Conservation (phyloP, 2,113 vertebrate species). For the Ahaetulla prasina region DNA sequence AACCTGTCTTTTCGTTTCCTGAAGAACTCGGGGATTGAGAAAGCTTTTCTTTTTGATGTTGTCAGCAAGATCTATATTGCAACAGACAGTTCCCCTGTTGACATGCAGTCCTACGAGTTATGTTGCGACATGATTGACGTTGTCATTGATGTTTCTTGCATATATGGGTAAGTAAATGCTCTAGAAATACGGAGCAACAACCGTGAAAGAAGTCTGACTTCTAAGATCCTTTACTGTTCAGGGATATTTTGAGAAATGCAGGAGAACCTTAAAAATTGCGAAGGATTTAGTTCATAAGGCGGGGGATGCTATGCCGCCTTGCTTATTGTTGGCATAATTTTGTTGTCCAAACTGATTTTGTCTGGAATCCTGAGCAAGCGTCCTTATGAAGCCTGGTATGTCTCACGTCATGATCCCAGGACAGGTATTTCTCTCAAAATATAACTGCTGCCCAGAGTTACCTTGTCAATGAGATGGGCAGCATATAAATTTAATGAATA, state of each 20-base stretch:
- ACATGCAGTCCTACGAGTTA: slow-evolving; percentile 98
- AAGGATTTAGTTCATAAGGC: background rate
- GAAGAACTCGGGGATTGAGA: slow-evolving; percentile 99
- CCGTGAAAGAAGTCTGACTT: background rate
- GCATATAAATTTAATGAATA: background rate
- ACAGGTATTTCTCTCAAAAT: background rate
- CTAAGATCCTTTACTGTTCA: background rate
- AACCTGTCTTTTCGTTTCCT: slow-evolving; percentile 39
- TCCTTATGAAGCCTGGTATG: background rate
- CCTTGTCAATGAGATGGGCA: background rate
- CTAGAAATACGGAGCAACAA: background rate
- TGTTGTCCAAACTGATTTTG: background rate
- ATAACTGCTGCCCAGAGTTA: background rate
- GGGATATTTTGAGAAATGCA: background rate
- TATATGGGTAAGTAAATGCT: slow-evolving; percentile 93
- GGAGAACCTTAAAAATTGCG: accelerated
- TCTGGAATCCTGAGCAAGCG: background rate
- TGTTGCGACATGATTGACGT: slow-evolving; percentile 99
- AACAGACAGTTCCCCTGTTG: slow-evolving; percentile 97
- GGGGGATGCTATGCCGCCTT: background rate
- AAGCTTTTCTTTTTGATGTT: slow-evolving; percentile 98
- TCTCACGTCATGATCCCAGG: background rate
- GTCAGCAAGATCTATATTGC: slow-evolving; percentile 99
- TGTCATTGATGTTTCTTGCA: slow-evolving; percentile 98
- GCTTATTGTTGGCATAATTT: background rate